Conservation (phyloP, 2,113 vertebrate species). For the Glaucidium brasilianum region DNA sequence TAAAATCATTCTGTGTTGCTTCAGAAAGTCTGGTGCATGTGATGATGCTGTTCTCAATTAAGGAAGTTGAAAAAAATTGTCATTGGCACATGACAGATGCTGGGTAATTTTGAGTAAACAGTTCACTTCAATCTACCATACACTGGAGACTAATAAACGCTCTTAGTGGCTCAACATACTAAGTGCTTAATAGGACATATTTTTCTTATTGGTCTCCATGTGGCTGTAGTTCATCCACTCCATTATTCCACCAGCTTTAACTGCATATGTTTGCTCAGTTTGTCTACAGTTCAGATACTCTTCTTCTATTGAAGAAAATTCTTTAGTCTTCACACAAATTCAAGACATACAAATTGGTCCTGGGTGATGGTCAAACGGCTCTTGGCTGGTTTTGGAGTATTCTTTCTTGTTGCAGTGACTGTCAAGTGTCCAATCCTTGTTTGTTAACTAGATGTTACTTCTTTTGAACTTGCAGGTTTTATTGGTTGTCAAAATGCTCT, state of each 20-base stretch:
- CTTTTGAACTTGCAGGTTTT: background rate
- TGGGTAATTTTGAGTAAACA: background rate
- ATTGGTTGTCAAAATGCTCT: background rate
- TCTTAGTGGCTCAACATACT: background rate
- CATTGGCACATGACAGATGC: background rate
- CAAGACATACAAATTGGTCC: background rate
- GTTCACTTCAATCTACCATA: background rate
- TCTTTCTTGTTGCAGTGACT: background rate
- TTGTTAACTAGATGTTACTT: background rate
- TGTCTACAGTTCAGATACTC: background rate
- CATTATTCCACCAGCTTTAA: background rate
- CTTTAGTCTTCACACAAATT: background rate
- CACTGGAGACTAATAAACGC: background rate
- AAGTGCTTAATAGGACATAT: background rate
- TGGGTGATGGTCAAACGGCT: background rate
- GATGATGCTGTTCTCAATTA: background rate
- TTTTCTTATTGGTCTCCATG: background rate
- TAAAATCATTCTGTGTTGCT: background rate
- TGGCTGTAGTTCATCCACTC: background rate
- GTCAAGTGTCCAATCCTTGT: background rate
- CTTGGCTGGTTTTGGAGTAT: background rate
- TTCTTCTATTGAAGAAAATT: background rate
- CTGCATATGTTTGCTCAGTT: background rate
- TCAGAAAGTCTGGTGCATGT: background rate
- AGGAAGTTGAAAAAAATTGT: background rate